Evolutionary conservation across 2,797 vertebrate genomes (phyloP).

Genomic region (Rallus crepitans): DNA sequence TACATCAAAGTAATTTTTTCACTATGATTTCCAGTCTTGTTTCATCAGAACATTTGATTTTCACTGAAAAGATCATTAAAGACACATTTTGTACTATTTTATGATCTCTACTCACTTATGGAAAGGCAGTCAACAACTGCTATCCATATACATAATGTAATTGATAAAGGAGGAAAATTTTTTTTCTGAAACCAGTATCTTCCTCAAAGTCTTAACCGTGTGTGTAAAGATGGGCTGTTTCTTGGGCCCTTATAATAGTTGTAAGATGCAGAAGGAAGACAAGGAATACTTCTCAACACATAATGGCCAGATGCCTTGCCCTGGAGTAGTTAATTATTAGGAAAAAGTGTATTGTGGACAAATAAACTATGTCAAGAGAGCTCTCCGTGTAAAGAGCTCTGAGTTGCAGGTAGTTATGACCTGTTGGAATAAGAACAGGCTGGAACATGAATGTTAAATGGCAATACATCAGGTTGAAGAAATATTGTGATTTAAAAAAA

Average conservation of each 20-base stretch:
- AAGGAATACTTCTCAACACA: background rate
- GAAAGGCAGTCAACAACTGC: background rate
- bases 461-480: background rate
- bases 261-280: background rate
- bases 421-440: background rate
- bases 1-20: background rate
- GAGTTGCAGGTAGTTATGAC: background rate
- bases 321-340: background rate
- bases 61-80: background rate
- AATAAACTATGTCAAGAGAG: no score
- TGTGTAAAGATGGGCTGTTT: background rate
- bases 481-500: constrained; percentile 2
- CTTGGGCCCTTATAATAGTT: background rate
- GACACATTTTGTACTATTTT: background rate
- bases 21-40: background rate
- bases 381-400: background rate
- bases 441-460: constrained; percentile 26
- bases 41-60: background rate
- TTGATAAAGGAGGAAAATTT: background rate
- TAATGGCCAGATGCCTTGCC: background rate
- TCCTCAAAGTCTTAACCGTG: background rate
- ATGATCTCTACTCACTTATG: background rate
- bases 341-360: background rate
- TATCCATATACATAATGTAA: background rate
- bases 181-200: background rate